Conservation (phyloP, 2,797 vertebrate species). For the Cyclopterus lumpus region DNA sequence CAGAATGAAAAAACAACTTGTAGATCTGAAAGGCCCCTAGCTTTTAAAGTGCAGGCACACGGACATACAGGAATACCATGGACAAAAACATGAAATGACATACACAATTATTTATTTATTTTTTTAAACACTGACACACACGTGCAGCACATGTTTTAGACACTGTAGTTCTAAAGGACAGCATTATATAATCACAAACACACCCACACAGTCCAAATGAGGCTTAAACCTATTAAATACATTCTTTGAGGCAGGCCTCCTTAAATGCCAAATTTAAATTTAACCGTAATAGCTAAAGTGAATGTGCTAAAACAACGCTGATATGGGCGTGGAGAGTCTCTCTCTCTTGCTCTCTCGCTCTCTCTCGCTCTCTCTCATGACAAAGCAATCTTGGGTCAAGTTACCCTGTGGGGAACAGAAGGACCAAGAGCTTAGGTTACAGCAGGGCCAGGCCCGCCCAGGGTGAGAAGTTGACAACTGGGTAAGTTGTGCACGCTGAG, state of each 20-base stretch:
- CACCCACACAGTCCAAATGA: slow-evolving; percentile 35
- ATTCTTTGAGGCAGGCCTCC: slow-evolving; percentile 39
- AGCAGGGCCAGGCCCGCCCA: slow-evolving; percentile 59
- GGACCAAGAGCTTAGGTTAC: slow-evolving; percentile 77
- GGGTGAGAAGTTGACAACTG: slow-evolving; percentile 56
- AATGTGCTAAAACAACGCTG: slow-evolving; percentile 45
- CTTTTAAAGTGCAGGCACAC: slow-evolving; percentile 36
- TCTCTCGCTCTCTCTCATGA: slow-evolving; percentile 73
- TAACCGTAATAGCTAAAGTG: slow-evolving; percentile 35
- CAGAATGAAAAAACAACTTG: slow-evolving; percentile 54
- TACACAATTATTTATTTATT: too few relatives aligned
- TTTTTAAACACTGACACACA: slow-evolving; percentile 33
- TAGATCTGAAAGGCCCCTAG: slow-evolving; percentile 35
- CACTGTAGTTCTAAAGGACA: slow-evolving; percentile 44
- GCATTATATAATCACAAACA: slow-evolving; percentile 58
- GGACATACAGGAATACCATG: slow-evolving; percentile 23
- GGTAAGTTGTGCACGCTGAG: slow-evolving; percentile 32
- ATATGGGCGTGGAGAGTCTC: slow-evolving; percentile 68
- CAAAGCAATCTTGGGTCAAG: slow-evolving; percentile 79
- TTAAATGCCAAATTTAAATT: slow-evolving; percentile 47
- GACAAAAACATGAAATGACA: slow-evolving; percentile 12
- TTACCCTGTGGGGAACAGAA: slow-evolving; percentile 75
- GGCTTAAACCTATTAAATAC: slow-evolving; percentile 41
- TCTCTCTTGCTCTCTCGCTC: slow-evolving; percentile 69
- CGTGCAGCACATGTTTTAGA: slow-evolving; percentile 42